Evolutionary conservation across 2,797 vertebrate species (phyloP).

Genomic region (Acridotheres tristis): DNA sequence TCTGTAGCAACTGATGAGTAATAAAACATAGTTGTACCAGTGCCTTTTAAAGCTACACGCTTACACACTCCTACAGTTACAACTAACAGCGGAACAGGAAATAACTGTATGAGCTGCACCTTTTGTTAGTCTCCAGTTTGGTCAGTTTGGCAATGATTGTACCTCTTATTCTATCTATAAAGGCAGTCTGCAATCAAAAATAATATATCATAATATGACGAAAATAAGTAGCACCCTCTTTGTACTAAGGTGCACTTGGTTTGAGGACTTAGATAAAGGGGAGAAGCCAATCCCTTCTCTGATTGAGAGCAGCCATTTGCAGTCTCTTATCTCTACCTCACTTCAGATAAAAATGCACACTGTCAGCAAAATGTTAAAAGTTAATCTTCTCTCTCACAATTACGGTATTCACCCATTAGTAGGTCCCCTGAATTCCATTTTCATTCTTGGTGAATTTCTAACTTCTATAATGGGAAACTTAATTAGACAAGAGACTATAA

Average conservation of each 20-base stretch:
- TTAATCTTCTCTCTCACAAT: not conserved
- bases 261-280: not conserved
- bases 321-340: not conserved
- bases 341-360: not conserved
- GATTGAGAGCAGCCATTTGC: not conserved
- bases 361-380: not conserved
- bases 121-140: not conserved
- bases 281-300: not conserved
- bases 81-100: not conserved
- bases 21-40: not conserved
- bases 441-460: not conserved
- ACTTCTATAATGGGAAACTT: not conserved
- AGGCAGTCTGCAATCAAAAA: not conserved
- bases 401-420: accelerated
- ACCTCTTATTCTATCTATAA: not conserved
- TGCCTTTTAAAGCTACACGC: not conserved
- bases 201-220: not conserved
- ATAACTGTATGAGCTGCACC: not conserved
- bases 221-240: not conserved
- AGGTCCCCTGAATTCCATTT: not conserved
- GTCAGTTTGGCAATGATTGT: not conserved
- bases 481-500: not conserved
- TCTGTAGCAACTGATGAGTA: not conserved
- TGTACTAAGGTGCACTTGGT: not conserved
- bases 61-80: not conserved